Evolutionary conservation across 1,140 invertebrate genomes (phyloP).

Genomic region (Bilobella aurantiaca): DNA sequence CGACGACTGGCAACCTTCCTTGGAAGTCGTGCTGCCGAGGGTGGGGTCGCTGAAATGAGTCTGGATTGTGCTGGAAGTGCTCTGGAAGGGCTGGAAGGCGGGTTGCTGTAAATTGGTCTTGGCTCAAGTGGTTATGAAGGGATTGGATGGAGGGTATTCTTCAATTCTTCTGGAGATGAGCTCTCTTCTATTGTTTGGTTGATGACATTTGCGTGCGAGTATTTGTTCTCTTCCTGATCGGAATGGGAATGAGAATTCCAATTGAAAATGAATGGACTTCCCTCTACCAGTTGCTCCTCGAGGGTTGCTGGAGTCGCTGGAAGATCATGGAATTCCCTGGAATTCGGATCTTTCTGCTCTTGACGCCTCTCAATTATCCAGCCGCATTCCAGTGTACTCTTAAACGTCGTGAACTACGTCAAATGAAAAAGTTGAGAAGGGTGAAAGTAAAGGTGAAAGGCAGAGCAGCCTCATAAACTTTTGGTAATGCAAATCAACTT

Average conservation of each 20-base stretch:
- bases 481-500: too few species aligned
- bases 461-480: too few species aligned
- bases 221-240: neutral
- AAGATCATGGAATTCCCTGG: neutral
- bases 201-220: conserved; percentile 4
- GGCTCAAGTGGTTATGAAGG: neutral
- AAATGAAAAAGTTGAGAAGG: too few species aligned
- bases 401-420: too few species aligned
- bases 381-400: conserved; percentile 6
- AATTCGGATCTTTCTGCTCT: conserved; percentile 1
- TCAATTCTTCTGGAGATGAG: neutral
- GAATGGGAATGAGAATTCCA: neutral
- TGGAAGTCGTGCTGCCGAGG: neutral
- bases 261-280: neutral
- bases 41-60: neutral
- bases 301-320: neutral
- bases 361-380: conserved; percentile 1
- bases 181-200: conserved; percentile 7
- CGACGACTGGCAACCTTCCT: too few species aligned
- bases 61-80: too few species aligned
- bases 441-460: too few species aligned
- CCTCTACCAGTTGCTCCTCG: neutral
- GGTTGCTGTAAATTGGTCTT: too few species aligned
- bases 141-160: too few species aligned
- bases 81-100: too few species aligned